Evolutionary conservation across 2,113 vertebrate species (phyloP).

Genomic region (Casuarius casuarius): DNA sequence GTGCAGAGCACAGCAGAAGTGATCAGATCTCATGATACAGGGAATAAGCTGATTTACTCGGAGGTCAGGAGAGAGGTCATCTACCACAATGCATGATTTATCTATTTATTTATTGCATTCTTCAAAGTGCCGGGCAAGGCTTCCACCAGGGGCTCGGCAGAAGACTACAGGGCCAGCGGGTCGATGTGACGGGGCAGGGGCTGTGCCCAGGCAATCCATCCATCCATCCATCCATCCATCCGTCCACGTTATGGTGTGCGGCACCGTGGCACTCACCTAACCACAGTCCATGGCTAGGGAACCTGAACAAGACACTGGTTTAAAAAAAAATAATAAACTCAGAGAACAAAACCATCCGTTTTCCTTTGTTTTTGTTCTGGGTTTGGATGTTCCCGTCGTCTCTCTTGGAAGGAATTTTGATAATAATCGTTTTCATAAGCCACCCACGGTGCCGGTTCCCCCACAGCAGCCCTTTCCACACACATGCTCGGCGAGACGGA

Average conservation of each 20-base stretch:
- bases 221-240: neutral
- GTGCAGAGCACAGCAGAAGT: neutral
- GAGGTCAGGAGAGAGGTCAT: neutral
- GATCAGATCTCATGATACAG: neutral
- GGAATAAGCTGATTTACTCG: neutral
- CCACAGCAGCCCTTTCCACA: neutral
- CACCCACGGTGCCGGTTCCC: neutral
- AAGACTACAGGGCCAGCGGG: neutral
- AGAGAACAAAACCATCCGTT: neutral
- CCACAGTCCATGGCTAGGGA: rapidly evolving
- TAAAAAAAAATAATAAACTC: neutral
- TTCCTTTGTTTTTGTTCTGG: neutral
- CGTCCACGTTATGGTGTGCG: neutral
- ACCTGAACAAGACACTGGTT: neutral
- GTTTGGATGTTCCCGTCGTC: neutral
- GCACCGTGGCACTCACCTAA: rapidly evolving
- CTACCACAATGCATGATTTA: neutral
- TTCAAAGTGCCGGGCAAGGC: neutral
- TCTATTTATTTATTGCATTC: neutral
- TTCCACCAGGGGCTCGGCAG: neutral
- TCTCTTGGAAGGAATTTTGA: neutral
- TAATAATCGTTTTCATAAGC: neutral
- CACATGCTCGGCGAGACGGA: rapidly evolving
- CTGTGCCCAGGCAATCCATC: neutral
- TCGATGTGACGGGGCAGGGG: neutral